Evolutionary conservation across 2,797 vertebrate species (phyloP).

Genomic region (Sylvia borin): DNA sequence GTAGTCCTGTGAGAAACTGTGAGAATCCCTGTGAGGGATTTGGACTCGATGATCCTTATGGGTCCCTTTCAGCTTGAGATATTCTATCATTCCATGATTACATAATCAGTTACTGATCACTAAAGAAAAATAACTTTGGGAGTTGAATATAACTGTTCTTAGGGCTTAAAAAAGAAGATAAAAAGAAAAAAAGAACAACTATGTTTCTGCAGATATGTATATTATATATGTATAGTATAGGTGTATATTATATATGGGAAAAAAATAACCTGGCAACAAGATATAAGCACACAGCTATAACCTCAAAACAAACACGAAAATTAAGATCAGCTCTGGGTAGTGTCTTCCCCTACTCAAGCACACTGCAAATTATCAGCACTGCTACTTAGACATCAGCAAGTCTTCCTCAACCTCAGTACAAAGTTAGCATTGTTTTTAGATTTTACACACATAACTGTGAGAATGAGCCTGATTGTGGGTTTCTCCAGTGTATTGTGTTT

Average conservation of each 20-base stretch:
- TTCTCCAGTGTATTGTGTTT: neutral
- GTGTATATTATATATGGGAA: neutral
- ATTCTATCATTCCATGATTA: neutral
- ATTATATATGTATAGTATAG: too few species aligned
- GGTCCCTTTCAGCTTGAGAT: neutral
- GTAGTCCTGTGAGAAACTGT: neutral
- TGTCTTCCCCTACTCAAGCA: neutral
- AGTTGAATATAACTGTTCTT: neutral
- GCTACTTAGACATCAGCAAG: neutral
- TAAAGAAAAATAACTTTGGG: neutral
- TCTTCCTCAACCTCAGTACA: neutral
- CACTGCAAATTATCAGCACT: neutral
- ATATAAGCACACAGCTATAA: neutral
- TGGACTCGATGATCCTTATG: neutral
- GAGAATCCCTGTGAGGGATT: neutral
- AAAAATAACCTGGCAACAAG: neutral
- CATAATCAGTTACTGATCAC: neutral
- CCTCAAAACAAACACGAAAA: neutral
- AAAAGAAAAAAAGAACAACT: neutral
- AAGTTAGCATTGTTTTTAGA: neutral
- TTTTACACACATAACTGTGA: neutral
- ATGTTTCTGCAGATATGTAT: neutral
- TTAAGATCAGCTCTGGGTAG: neutral
- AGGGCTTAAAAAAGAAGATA: accelerated
- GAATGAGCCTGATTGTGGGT: neutral